Conservation (phyloP, 1,140 invertebrate genomes). For the Orchesella cincta region DNA sequence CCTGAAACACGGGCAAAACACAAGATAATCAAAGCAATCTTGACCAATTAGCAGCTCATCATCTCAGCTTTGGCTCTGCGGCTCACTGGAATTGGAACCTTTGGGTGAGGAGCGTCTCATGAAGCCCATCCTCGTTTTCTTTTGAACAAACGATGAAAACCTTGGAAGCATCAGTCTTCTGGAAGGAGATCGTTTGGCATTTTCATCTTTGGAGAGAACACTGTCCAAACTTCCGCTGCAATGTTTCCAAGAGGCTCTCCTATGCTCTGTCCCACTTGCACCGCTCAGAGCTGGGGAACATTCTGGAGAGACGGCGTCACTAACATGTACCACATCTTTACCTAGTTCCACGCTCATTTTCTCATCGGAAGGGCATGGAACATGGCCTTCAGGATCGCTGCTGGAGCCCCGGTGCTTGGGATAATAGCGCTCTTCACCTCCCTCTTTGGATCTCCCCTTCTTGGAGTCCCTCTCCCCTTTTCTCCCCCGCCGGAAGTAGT, state of each 20-base stretch:
- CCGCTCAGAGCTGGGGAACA: conserved; percentile 41
- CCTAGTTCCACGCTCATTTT: conserved; percentile 18
- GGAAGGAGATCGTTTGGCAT: conserved; percentile 43
- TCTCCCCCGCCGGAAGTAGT: conserved; percentile 41
- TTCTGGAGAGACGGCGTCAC: conserved; percentile 46
- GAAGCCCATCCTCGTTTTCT: conserved; percentile 47
- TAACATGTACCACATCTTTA: conserved; percentile 35
- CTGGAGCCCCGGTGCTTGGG: conserved; percentile 41
- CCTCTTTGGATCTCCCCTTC: conserved; percentile 26
- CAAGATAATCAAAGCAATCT: too few species aligned
- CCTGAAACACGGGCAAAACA: too few species aligned
- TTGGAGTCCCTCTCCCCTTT: conserved; percentile 20
- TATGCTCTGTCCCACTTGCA: not conserved
- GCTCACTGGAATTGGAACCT: conserved; percentile 16
- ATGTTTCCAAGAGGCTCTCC: conserved; percentile 42
- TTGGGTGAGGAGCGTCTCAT: conserved; percentile 43
- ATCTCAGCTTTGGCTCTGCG: conserved; percentile 38
- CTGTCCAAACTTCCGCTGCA: conserved; percentile 49
- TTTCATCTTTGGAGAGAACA: conserved; percentile 46
- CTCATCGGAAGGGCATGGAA: not conserved
- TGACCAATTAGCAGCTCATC: too few species aligned
- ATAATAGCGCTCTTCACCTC: not conserved
- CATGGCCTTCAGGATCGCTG: conserved; percentile 43
- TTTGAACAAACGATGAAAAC: conserved; percentile 50
- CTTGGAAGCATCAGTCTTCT: conserved; percentile 49